A percentile compares a stretch with the other conserved stretches of the same genome.
Conservation (phyloP, 2,797 vertebrate species). For the Delichon dasypus region DNA sequence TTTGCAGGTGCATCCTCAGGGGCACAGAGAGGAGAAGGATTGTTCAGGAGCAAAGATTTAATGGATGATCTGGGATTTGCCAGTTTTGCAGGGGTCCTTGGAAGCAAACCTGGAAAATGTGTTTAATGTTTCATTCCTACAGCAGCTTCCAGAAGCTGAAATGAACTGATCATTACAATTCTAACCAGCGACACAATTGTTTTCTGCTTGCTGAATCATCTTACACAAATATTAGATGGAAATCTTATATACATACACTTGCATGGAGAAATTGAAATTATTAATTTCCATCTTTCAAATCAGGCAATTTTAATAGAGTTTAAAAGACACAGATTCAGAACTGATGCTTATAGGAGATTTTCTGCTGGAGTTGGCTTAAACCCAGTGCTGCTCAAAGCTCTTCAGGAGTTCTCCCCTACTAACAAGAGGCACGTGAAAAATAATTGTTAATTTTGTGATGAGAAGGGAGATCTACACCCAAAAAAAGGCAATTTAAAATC, state of each 20-base stretch:
- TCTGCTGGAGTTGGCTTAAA: not conserved
- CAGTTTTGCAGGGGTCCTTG: conserved; percentile 1
- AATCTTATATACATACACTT: not conserved
- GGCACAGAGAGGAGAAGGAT: not conserved
- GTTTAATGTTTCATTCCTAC: not conserved
- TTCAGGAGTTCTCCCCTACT: not conserved
- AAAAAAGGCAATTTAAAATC: not conserved
- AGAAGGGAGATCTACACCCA: not conserved
- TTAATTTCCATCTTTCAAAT: not conserved
- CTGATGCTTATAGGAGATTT: not conserved
- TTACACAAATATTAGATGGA: not conserved
- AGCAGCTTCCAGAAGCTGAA: not conserved
- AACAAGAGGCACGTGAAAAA: not conserved
- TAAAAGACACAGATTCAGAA: not conserved
- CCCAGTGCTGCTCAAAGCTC: not conserved
- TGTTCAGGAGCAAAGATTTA: not conserved
- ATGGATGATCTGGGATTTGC: not conserved
- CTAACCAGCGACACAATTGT: not conserved
- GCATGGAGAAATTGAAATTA: not conserved
- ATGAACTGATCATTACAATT: not conserved
- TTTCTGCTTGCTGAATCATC: not conserved
- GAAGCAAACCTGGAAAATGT: conserved; percentile 23
- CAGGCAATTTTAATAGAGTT: not conserved
- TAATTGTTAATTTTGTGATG: not conserved
- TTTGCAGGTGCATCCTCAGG: not conserved